Evolutionary conservation across 2,888 invertebrate species (phyloP), one percentile per base, ranked within the genome.

Genomic region (Papilio elwesi): DNA sequence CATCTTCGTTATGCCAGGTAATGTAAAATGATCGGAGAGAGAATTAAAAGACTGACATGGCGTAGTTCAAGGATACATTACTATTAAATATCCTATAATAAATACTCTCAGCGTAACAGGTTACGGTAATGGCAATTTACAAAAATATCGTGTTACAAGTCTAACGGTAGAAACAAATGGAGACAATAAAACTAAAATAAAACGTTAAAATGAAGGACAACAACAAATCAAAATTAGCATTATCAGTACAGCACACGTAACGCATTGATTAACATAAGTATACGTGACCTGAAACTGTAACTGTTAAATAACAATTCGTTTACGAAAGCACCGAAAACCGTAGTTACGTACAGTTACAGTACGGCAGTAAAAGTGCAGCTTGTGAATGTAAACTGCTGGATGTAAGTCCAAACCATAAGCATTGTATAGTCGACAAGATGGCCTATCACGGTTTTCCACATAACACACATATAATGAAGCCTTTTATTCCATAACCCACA

Each of bases 201-300:
- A 62, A 66, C 48, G n/a, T 8, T 10, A 59, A 66, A 55, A 47
- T 16, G 47, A 53, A 49, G 48, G 15, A 15, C n/a, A 66, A 70
- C 52, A 51, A 67, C 73, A 67, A 70, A 74, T 66, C 47, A 55
- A 68, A 77, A 80, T 78, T 76, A 80, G 80, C 74, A 77, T 78
- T 80, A 82, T 85, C 80, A 78, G 83, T 84, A 89, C 83, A 76
- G 75, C 79, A 79, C 87, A 87, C 89, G 88, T 85, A 88, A 81
- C 82, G 76, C 77, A 53, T 75, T 64, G 76, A 89, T 90, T 90
- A 87, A 81, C 88, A 90, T 90, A 83, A 74, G 68, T 77, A 79
- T 74, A 82, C 90, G 87, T 90, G 90, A 86, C 83, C 76, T 79
- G 87, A 85, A 85, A 85, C 79, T 65, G 48, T 81, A 79, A 83